phyloP scores from a whole-genome alignment of 2,888 invertebrate species.

The Platynereis dumerilii region DNA sequence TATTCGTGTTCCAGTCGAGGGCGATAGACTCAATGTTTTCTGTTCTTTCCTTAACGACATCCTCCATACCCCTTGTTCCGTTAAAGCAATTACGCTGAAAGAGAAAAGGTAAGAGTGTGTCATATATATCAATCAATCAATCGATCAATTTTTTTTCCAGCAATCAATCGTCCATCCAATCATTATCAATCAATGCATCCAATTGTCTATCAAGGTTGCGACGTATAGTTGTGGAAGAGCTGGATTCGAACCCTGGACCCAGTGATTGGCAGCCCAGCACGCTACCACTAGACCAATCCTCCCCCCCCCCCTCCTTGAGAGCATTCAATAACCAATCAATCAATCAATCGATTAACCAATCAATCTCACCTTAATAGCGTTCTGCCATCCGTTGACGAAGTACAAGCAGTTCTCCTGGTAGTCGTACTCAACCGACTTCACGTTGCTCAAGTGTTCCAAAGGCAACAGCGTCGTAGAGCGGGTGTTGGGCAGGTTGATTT shows the following conservation, averaged over 20 bases:
- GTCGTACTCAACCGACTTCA: constrained; percentile 87
- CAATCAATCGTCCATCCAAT: no score
- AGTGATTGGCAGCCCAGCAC: no score
- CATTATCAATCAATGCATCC: no score
- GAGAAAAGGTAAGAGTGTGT: neutral
- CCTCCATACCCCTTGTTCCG: constrained; percentile 72
- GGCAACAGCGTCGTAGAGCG: constrained; percentile 69
- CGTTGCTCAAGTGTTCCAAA: constrained; percentile 75
- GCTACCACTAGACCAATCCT: no score
- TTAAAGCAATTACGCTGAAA: constrained; percentile 66
- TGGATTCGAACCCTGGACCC: no score
- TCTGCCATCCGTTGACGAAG: constrained; percentile 75
- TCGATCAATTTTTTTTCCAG: no score
- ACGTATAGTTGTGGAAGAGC: no score
- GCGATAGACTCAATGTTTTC: constrained; percentile 88
- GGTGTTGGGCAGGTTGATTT: constrained; percentile 47
- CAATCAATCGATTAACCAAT: no score
- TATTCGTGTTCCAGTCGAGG: constrained; percentile 85
- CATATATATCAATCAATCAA: no score
- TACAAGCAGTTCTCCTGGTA: constrained; percentile 83
- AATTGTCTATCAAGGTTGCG: no score
- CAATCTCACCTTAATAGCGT: constrained; percentile 41
- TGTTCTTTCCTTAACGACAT: constrained; percentile 77
- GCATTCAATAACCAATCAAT: no score
- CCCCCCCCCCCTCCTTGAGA: no score